Evolutionary conservation across 2,113 vertebrate species (phyloP).

Genomic region (Bufo bufo): DNA sequence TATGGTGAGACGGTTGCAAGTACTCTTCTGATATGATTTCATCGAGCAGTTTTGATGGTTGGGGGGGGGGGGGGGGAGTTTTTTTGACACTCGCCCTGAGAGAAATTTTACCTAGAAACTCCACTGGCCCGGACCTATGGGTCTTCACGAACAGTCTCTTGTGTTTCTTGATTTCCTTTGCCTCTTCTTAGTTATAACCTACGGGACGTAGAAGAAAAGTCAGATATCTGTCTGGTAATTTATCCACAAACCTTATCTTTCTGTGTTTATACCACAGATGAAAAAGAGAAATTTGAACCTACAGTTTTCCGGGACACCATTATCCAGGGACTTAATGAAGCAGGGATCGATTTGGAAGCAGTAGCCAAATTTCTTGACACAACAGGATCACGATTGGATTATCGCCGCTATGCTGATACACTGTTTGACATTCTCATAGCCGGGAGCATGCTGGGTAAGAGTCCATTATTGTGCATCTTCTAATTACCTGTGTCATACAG

Average conservation of each 20-base stretch:
- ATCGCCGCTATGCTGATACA: constrained; percentile 92
- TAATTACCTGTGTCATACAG: not conserved
- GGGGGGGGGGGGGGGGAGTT: too few relatives aligned
- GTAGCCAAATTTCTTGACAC: constrained; percentile 90
- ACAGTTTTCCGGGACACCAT: constrained; percentile 92
- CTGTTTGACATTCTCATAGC: constrained; percentile 93
- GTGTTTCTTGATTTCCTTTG: too few relatives aligned
- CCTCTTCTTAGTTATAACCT: too few relatives aligned
- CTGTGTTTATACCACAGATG: constrained; percentile 74
- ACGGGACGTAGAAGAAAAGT: not conserved
- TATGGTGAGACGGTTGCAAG: too few relatives aligned
- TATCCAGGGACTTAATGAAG: constrained; percentile 89
- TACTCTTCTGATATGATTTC: too few relatives aligned
- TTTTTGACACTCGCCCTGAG: too few relatives aligned
- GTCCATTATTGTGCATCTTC: not conserved
- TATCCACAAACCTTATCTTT: not conserved
- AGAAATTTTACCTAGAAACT: too few relatives aligned
- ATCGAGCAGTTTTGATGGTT: too few relatives aligned
- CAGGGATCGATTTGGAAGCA: constrained; percentile 86
- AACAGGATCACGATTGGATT: constrained; percentile 87
- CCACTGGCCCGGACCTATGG: too few relatives aligned
- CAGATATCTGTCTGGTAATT: not conserved
- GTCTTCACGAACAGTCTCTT: too few relatives aligned
- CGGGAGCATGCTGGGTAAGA: constrained; percentile 91
- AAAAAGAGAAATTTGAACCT: constrained; percentile 98